Conservation (phyloP, 2,888 invertebrate genomes). For the Microctonus hyperodae region DNA sequence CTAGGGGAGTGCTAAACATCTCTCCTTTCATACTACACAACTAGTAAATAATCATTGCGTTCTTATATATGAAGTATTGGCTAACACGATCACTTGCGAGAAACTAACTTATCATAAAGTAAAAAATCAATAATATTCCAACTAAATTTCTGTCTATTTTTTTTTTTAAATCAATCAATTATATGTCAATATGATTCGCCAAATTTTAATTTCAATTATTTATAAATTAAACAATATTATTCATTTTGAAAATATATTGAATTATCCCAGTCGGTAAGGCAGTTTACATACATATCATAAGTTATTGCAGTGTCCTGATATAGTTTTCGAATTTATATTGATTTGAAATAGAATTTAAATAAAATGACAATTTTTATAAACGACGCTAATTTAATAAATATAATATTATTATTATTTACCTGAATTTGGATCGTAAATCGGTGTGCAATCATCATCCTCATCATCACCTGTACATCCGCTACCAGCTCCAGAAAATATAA, state of each 20-base stretch:
- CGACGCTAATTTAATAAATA: background rate
- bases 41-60: rapidly evolving
- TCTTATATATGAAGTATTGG: conserved; percentile 52
- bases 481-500: conserved; percentile 91
- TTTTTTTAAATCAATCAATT: background rate
- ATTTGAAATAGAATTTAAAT: no score
- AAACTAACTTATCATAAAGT: conserved; percentile 37
- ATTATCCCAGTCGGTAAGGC: background rate
- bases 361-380: no score
- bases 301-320: background rate
- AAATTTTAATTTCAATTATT: no score
- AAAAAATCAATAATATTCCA: conserved; percentile 1
- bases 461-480: conserved; percentile 91
- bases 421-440: conserved; percentile 81
- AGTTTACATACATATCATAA: background rate
- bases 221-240: no score
- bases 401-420: conserved; percentile 62
- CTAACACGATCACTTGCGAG: conserved; percentile 46
- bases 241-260: no score
- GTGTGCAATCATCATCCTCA: conserved; percentile 88
- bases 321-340: no score
- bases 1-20: conserved; percentile 96
- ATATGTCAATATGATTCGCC: background rate
- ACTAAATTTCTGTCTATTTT: no score
- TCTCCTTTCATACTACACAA: conserved; percentile 98